These are phyloP conservation scores for Polydrusus pterygomalis DNA, from an alignment of 2,888 invertebrate genomes.

Conservation along the genomic window DNA sequence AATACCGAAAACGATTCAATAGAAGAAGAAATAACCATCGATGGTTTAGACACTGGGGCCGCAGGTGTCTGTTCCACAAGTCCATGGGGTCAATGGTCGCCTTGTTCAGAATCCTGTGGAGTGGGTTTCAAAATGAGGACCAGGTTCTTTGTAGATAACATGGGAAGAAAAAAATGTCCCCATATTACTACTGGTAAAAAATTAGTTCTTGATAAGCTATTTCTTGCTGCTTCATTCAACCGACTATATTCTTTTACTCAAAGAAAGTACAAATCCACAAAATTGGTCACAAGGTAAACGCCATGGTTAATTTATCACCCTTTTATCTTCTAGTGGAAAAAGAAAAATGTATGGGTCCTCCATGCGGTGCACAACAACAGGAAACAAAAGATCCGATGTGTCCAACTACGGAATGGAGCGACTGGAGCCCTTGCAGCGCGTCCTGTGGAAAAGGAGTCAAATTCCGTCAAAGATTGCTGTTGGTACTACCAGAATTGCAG, in stretches of 20 bases:
- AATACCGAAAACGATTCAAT: slow-evolving; percentile 62
- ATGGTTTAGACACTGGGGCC: slow-evolving; percentile 62
- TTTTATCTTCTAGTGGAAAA: slow-evolving; percentile 79
- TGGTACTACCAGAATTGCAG: slow-evolving; percentile 80
- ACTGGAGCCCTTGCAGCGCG: slow-evolving; percentile 94
- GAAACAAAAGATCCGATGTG: slow-evolving; percentile 78
- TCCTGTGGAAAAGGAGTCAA: slow-evolving; percentile 90
- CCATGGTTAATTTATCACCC: too few relatives aligned
- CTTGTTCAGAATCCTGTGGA: slow-evolving; percentile 92
- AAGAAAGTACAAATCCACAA: too few relatives aligned
- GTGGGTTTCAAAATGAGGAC: slow-evolving; percentile 84
- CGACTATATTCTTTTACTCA: too few relatives aligned
- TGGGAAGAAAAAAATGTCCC: slow-evolving; percentile 88
- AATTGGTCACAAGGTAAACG: too few relatives aligned
- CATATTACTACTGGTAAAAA: slow-evolving; percentile 78
- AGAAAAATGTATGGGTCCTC: slow-evolving; percentile 83
- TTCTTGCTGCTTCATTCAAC: too few relatives aligned
- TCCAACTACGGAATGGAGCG: slow-evolving; percentile 91
- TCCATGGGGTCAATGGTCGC: slow-evolving; percentile 87
- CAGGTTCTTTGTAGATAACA: slow-evolving; percentile 82
- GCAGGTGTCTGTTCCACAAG: slow-evolving; percentile 79
- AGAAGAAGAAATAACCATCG: slow-evolving; percentile 60
- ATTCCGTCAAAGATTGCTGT: slow-evolving; percentile 81
- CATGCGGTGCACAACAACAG: slow-evolving; percentile 74
- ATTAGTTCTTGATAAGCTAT: too few relatives aligned